These are phyloP conservation scores for Plagodis pulveraria DNA, from an alignment of 2,888 invertebrate species.

Conservation along the genomic window DNA sequence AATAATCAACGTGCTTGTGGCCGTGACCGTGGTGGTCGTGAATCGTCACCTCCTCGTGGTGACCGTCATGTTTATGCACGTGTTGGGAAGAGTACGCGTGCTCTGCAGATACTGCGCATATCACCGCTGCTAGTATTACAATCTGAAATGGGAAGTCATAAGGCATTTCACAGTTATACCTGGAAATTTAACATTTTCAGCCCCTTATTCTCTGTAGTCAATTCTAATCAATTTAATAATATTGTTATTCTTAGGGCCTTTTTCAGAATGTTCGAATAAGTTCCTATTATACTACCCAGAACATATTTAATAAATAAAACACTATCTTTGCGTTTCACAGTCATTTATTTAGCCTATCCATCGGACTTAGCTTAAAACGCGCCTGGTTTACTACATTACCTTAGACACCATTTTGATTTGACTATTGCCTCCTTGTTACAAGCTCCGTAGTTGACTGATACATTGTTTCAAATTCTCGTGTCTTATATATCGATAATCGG, in stretches of 20 bases:
- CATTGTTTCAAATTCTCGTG: not conserved
- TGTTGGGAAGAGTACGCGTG: slow-evolving; percentile 50
- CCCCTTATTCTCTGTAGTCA: not conserved
- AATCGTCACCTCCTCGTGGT: slow-evolving; percentile 33
- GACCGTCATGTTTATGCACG: slow-evolving; percentile 47
- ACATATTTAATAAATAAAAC: no score
- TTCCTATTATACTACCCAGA: no score
- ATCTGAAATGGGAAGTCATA: slow-evolving; percentile 18
- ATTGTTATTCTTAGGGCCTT: no score
- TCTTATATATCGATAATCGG: not conserved
- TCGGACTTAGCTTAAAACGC: no score
- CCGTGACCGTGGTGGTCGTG: not conserved
- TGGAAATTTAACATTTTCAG: not conserved
- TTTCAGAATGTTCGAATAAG: no score
- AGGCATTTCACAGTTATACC: not conserved
- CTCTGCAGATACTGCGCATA: slow-evolving; percentile 35
- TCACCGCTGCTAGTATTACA: slow-evolving; percentile 28
- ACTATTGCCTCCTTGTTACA: not conserved
- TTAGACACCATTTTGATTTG: not conserved
- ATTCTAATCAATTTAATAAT: not conserved
- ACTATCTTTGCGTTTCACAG: no score
- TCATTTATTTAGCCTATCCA: no score
- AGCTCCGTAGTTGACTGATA: not conserved
- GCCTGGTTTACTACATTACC: not conserved
- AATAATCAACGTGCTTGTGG: slow-evolving; percentile 22